Evolutionary conservation across 2,888 invertebrate species (phyloP).

Genomic region (Arge pagana): DNA sequence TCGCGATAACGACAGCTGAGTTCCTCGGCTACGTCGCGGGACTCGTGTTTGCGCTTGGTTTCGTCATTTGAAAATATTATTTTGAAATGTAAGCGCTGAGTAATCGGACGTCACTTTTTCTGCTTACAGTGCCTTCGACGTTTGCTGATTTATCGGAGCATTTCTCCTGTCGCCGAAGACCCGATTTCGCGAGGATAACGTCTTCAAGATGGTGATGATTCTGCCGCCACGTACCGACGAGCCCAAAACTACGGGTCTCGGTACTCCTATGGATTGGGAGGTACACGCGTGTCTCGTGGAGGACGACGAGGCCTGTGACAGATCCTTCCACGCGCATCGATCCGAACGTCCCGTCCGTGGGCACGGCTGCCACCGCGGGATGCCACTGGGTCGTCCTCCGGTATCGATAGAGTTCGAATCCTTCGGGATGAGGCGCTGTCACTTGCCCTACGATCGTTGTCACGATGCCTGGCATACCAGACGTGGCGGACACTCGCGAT

Average conservation of each 20-base stretch:
- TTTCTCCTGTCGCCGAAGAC: neutral
- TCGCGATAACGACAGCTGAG: no score
- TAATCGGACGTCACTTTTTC: no score
- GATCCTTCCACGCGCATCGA: slow-evolving; percentile 1
- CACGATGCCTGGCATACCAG: no score
- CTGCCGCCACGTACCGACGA: slow-evolving; percentile 2
- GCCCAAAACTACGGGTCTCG: neutral
- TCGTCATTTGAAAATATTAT: no score
- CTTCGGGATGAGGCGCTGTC: neutral
- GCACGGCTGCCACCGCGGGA: neutral
- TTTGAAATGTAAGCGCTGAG: no score
- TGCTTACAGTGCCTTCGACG: no score
- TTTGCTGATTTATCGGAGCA: no score
- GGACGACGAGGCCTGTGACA: slow-evolving; percentile 3
- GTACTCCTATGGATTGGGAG: neutral
- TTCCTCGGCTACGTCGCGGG: no score
- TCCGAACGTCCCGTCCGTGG: neutral
- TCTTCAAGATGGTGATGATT: slow-evolving; percentile 3
- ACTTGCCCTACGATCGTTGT: neutral
- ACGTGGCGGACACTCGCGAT: no score
- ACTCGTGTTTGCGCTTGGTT: no score
- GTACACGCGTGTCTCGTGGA: no score
- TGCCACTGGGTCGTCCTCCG: neutral
- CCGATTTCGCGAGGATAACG: neutral
- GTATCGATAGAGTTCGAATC: neutral